Evolutionary conservation across 1,140 invertebrate genomes (phyloP).

Genomic region (Phthorimaea operculella): DNA sequence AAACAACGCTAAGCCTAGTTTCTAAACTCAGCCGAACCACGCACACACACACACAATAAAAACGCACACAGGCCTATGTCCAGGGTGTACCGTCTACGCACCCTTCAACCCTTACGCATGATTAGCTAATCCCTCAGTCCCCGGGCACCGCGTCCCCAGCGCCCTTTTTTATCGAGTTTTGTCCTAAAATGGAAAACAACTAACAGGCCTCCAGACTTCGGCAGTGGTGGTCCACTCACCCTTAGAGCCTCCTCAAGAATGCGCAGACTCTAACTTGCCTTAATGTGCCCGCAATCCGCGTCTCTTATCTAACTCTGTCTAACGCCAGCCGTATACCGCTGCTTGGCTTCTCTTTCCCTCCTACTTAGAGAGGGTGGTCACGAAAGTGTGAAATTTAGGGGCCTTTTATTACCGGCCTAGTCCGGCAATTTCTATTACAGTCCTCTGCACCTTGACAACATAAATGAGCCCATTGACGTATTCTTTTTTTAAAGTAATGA

Average conservation of each 20-base stretch:
- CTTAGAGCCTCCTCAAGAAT: constrained; percentile 52
- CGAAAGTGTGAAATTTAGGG: constrained; percentile 47
- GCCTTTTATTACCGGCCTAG: no score
- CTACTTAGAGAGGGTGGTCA: constrained; percentile 41
- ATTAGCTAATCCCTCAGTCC: constrained; percentile 23
- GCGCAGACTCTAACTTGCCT: constrained; percentile 59
- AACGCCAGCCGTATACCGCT: constrained; percentile 20
- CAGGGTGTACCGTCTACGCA: constrained; percentile 21
- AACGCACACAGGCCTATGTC: constrained; percentile 7
- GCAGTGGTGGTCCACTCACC: constrained; percentile 42
- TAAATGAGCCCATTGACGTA: no score
- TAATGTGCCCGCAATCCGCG: constrained; percentile 29
- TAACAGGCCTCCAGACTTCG: constrained; percentile 48
- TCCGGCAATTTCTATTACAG: no score
- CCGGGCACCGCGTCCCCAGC: constrained; percentile 19
- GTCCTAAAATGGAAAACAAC: constrained; percentile 68
- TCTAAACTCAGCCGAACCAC: background rate
- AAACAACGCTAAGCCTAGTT: no score
- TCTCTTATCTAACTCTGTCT: constrained; percentile 52
- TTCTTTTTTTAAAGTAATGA: no score
- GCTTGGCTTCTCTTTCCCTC: constrained; percentile 37
- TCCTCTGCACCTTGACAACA: no score
- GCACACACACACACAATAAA: constrained; percentile 12
- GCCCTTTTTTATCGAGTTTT: constrained; percentile 67
- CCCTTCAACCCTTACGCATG: constrained; percentile 27